Conservation (phyloP, 1,140 invertebrate species). For the Gryllus bimaculatus region DNA sequence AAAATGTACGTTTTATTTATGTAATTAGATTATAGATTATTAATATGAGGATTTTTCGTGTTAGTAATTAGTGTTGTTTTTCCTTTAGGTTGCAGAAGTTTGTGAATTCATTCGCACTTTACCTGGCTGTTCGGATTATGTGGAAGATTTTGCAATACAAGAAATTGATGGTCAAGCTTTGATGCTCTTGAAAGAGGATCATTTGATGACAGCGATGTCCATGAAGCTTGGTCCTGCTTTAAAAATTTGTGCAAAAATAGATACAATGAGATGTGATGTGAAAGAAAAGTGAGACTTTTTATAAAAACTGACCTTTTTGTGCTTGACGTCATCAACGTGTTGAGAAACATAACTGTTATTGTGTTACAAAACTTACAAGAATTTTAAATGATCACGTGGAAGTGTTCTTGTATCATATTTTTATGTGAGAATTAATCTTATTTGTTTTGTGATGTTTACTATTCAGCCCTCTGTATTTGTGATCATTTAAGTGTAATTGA, state of each 20-base stretch:
- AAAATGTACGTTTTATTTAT: too few species aligned
- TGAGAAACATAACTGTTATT: neutral
- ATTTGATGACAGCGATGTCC: conserved; percentile 86
- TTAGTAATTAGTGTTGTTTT: neutral
- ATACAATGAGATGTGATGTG: conserved; percentile 56
- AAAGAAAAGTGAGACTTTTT: conserved; percentile 9
- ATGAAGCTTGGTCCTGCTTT: conserved; percentile 92
- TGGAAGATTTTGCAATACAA: conserved; percentile 88
- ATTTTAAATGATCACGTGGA: neutral
- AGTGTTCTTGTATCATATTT: neutral
- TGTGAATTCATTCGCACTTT: conserved; percentile 79
- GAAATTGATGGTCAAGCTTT: conserved; percentile 94
- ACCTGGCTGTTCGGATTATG: conserved; percentile 81
- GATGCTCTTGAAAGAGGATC: conserved; percentile 87
- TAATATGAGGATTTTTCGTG: too few species aligned
- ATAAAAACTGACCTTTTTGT: neutral
- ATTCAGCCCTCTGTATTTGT: neutral
- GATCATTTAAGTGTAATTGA: too few species aligned
- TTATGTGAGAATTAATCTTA: neutral
- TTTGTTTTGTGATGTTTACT: neutral
- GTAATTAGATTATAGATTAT: too few species aligned
- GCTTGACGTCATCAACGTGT: neutral
- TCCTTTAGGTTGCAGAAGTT: conserved; percentile 53
- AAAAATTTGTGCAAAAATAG: conserved; percentile 85
- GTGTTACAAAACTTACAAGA: neutral